A percentile compares a stretch with the other conserved stretches of the same genome.
These are phyloP conservation scores for Pheosia tremula DNA, from an alignment of 2,888 invertebrate genomes.

Conservation along the genomic window DNA sequence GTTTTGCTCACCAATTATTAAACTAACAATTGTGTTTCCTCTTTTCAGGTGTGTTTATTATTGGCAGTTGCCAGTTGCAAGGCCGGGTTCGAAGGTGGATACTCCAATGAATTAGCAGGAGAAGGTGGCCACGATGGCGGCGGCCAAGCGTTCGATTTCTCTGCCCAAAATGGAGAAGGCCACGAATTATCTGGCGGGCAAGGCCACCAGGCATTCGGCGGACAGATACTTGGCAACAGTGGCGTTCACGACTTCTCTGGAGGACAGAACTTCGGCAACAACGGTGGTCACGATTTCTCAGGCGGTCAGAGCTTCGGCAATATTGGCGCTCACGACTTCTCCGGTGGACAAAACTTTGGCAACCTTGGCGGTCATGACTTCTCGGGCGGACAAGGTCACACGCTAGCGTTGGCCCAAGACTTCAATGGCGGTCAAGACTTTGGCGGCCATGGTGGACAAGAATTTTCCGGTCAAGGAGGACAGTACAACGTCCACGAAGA, in stretches of 20 bases:
- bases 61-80: constrained; percentile 75
- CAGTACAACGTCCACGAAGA: constrained; percentile 18
- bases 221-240: constrained; percentile 9
- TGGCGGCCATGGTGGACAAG: constrained; percentile 32
- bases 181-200: constrained; percentile 30
- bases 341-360: constrained; percentile 19
- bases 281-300: constrained; percentile 16
- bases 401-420: constrained; percentile 11
- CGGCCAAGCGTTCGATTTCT: constrained; percentile 45
- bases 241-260: constrained; percentile 43
- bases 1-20: neutral
- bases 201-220: neutral
- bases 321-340: constrained; percentile 38
- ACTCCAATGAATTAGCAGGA: constrained; percentile 52
- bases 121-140: constrained; percentile 49
- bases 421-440: constrained; percentile 40
- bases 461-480: constrained; percentile 21
- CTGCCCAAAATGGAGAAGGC: too few relatives aligned
- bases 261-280: constrained; percentile 11
- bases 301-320: constrained; percentile 33
- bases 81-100: constrained; percentile 61
- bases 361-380: constrained; percentile 32
- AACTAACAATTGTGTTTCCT: constrained; percentile 19
- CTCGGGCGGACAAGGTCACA: constrained; percentile 39
- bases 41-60: constrained; percentile 72